Percentiles rank a stretch among this genome's conserved stretches.
Evolutionary conservation across 1,140 invertebrate genomes (phyloP).

Genomic region (Cydia fagiglandana): DNA sequence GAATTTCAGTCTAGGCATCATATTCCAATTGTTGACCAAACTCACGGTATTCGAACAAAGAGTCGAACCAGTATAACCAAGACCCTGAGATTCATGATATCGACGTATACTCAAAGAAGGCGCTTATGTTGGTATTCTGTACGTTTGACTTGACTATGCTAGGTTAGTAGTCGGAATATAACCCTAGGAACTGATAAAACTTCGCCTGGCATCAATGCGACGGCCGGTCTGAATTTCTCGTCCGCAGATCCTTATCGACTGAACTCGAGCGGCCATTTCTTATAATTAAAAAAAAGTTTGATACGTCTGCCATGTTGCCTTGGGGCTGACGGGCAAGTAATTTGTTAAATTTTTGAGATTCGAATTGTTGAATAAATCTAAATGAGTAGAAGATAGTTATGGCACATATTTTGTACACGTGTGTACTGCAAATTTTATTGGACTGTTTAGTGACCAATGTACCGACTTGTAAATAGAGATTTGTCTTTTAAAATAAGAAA

Average conservation of each 20-base stretch:
- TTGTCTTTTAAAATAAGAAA: no score
- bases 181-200: constrained; percentile 44
- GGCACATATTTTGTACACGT: neutral
- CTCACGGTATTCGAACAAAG: neutral
- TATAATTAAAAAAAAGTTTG: constrained; percentile 36
- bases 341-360: neutral
- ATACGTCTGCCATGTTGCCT: constrained; percentile 14
- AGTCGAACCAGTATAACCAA: neutral
- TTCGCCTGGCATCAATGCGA: constrained; percentile 51
- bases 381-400: neutral
- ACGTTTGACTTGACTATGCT: neutral
- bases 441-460: no score
- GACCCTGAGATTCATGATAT: no score
- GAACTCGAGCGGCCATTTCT: constrained; percentile 42
- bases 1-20: neutral
- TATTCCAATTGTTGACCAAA: neutral
- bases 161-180: neutral
- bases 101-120: no score
- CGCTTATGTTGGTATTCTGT: no score
- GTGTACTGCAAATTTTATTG: no score
- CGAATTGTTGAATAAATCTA: neutral
- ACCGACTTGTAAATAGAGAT: no score
- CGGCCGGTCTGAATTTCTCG: constrained; percentile 48
- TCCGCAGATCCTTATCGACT: constrained; percentile 51
- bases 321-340: neutral